These are phyloP conservation scores for Taenaris catops DNA, from an alignment of 2,888 invertebrate genomes.

Conservation along the genomic window DNA sequence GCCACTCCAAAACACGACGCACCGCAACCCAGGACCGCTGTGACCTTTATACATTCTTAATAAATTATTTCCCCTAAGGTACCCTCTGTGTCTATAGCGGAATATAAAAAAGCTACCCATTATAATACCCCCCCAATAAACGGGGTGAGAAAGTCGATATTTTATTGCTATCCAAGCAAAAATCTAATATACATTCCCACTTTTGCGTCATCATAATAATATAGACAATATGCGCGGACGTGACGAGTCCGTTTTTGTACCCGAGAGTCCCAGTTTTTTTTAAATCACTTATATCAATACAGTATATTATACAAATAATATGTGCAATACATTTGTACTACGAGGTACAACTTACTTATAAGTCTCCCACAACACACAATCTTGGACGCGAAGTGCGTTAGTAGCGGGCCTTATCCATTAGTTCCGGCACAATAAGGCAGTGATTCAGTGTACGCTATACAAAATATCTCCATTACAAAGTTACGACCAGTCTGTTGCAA, in stretches of 20 bases:
- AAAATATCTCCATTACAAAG: slow-evolving; percentile 74
- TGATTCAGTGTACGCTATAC: slow-evolving; percentile 76
- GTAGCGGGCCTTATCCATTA: slow-evolving; percentile 39
- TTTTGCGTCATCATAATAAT: slow-evolving; percentile 9
- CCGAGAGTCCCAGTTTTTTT: slow-evolving; percentile 12
- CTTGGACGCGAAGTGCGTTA: slow-evolving; percentile 28
- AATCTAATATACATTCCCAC: slow-evolving; percentile 15
- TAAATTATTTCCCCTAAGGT: slow-evolving; percentile 9
- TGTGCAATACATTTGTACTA: slow-evolving; percentile 28
- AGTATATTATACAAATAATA: slow-evolving; percentile 26
- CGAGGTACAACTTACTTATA: slow-evolving; percentile 11
- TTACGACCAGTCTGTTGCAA: slow-evolving; percentile 74
- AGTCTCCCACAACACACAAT: slow-evolving; percentile 10
- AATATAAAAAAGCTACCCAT: slow-evolving; percentile 19
- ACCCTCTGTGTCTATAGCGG: slow-evolving; percentile 14
- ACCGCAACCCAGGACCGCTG: too few species aligned
- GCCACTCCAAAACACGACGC: slow-evolving; percentile 9
- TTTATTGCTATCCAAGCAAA: slow-evolving; percentile 16
- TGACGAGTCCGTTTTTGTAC: slow-evolving; percentile 9
- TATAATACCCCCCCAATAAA: neutral
- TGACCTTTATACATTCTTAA: slow-evolving; percentile 6
- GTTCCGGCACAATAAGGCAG: slow-evolving; percentile 77
- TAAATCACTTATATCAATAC: slow-evolving; percentile 10
- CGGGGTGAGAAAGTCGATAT: slow-evolving; percentile 6
- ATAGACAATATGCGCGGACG: slow-evolving; percentile 6